Conservation (phyloP, 1,140 invertebrate species). For the Euura lappo region DNA sequence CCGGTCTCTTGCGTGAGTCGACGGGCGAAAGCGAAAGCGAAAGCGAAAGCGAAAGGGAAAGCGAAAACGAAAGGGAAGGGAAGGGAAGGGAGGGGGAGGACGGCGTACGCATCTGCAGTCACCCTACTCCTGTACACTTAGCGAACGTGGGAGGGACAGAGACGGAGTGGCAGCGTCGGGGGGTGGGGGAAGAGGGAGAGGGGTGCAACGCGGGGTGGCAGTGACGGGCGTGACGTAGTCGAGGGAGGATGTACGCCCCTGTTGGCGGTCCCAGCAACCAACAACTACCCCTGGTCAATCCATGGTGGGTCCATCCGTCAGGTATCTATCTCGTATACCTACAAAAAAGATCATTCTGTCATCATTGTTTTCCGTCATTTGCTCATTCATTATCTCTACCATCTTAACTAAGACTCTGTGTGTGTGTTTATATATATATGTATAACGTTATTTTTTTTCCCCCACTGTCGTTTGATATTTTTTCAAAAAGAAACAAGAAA, state of each 20-base stretch:
- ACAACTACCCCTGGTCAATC: constrained; percentile 55
- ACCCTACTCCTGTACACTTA: too few relatives aligned
- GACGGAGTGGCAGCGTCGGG: constrained; percentile 25
- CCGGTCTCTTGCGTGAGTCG: constrained; percentile 31
- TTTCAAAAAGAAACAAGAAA: too few relatives aligned
- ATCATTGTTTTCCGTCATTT: neutral
- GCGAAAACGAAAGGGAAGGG: neutral
- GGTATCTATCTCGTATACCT: constrained; percentile 37
- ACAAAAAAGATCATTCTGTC: neutral
- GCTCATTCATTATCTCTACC: neutral
- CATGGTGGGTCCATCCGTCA: constrained; percentile 58
- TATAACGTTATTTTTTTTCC: too few relatives aligned
- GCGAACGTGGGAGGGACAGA: constrained; percentile 44
- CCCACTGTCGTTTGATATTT: too few relatives aligned
- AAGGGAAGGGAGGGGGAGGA: neutral
- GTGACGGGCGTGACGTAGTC: constrained; percentile 60
- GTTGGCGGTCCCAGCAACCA: constrained; percentile 55
- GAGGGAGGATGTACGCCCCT: constrained; percentile 60
- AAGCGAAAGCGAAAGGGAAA: neutral
- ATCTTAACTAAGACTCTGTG: too few relatives aligned
- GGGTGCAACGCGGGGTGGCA: constrained; percentile 46
- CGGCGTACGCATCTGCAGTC: neutral
- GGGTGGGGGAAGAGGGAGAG: constrained; percentile 33
- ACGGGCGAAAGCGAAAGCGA: neutral
- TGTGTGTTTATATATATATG: too few relatives aligned